These are phyloP conservation scores for Stigmatopora nigra DNA, from an alignment of 2,113 vertebrate species.

Conservation along the genomic window DNA sequence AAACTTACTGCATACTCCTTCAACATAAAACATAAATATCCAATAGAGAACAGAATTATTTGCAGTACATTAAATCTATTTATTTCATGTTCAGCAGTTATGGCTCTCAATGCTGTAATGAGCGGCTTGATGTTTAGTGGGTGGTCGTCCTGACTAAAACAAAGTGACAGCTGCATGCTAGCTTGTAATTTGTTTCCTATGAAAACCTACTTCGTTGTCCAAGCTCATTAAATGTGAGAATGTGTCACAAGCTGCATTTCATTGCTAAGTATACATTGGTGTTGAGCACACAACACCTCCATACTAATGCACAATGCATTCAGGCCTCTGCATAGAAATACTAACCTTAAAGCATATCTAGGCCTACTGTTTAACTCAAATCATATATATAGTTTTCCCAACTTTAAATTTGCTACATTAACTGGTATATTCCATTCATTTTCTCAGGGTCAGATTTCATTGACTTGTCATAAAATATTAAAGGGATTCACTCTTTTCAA, in stretches of 20 bases:
- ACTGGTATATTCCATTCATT: background rate
- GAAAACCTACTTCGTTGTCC: slow-evolving; percentile 56
- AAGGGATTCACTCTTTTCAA: background rate
- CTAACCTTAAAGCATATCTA: background rate
- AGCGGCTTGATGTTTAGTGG: slow-evolving; percentile 64
- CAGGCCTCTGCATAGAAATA: slow-evolving; percentile 12
- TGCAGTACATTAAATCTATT: slow-evolving; percentile 18
- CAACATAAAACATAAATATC: slow-evolving; percentile 3
- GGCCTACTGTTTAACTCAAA: background rate
- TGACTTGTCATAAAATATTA: background rate
- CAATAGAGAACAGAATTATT: background rate
- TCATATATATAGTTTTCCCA: background rate
- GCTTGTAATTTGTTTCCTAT: slow-evolving; percentile 66
- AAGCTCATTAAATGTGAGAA: slow-evolving; percentile 53
- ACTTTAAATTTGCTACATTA: background rate
- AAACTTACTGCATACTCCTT: slow-evolving; percentile 3
- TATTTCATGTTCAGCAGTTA: slow-evolving; percentile 35
- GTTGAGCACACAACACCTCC: slow-evolving; percentile 20
- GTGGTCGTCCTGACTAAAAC: slow-evolving; percentile 53
- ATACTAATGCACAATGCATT: slow-evolving; percentile 22
- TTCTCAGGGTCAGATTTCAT: background rate
- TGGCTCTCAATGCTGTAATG: slow-evolving; percentile 42
- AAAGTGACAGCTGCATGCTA: slow-evolving; percentile 65
- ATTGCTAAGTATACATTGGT: slow-evolving; percentile 38
- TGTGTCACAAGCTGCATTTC: slow-evolving; percentile 44